These are phyloP conservation scores for Cheilinus undulatus DNA, from an alignment of 2,113 vertebrate species.

Conservation along the genomic window DNA sequence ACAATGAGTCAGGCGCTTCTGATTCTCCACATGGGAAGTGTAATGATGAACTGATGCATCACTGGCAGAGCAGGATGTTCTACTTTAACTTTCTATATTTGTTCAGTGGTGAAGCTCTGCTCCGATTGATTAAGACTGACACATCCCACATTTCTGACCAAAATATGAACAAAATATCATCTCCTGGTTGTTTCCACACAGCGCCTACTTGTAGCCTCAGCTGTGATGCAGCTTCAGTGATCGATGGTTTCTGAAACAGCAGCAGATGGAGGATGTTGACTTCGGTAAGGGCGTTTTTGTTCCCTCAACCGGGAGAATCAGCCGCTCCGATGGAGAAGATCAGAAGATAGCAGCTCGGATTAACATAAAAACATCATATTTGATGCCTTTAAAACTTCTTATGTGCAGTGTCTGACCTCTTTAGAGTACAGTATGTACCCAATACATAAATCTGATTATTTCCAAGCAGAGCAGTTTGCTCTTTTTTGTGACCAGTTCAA, in stretches of 20 bases:
- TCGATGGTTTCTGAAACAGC: neutral
- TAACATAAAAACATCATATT: neutral
- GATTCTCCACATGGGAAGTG: neutral
- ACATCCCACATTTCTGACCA: no score
- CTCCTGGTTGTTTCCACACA: no score
- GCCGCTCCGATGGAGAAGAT: neutral
- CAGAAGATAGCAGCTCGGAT: neutral
- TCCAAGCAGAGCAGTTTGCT: constrained; percentile 10
- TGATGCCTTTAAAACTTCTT: no score
- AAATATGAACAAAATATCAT: no score
- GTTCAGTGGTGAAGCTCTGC: no score
- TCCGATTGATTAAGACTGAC: no score
- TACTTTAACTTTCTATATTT: neutral
- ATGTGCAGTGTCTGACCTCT: neutral
- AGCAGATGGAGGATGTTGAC: neutral
- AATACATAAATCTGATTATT: constrained; percentile 28
- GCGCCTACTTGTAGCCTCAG: no score
- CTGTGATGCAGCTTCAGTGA: neutral
- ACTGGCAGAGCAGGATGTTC: neutral
- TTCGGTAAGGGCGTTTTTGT: no score
- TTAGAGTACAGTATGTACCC: no score
- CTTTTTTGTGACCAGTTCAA: neutral
- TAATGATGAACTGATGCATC: neutral
- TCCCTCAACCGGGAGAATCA: neutral
- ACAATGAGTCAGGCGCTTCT: neutral